phyloP scores from a whole-genome alignment of 2,113 vertebrate species.

The Brachyhypopomus occidentalis region DNA sequence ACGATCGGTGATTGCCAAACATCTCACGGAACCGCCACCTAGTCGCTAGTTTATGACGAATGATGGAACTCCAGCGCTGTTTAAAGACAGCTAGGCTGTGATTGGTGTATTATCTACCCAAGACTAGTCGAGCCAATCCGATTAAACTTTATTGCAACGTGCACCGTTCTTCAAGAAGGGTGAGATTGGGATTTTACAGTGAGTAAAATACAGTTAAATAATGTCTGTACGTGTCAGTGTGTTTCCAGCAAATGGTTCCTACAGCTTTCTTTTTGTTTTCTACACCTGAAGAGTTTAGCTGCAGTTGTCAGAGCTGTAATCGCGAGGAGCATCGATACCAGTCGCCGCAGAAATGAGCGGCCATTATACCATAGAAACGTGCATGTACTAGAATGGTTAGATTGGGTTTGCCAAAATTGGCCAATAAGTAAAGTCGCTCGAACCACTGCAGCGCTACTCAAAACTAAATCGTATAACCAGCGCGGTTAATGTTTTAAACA shows the following conservation, averaged over 20 bases:
- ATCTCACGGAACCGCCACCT: no score
- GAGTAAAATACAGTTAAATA: neutral
- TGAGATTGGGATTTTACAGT: constrained; percentile 5
- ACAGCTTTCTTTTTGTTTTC: neutral
- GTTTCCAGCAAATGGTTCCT: neutral
- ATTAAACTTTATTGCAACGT: neutral
- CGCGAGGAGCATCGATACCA: constrained; percentile 26
- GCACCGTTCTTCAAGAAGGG: neutral
- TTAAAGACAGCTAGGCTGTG: neutral
- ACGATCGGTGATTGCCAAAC: no score
- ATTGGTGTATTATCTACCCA: neutral
- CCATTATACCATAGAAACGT: constrained; percentile 22
- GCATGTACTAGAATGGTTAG: neutral
- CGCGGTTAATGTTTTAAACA: no score
- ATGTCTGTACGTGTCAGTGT: no score
- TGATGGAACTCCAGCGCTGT: no score
- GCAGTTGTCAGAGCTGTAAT: neutral
- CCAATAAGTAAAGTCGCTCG: neutral
- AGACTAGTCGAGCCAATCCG: neutral
- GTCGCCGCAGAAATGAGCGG: neutral
- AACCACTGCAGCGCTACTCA: no score
- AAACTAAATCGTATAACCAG: no score
- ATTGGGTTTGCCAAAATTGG: neutral
- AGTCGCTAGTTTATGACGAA: no score
- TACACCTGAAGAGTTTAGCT: neutral